phyloP scores from a whole-genome alignment of 53 echinoderm and acorn worm genomes.

The Pentamera pediparva region DNA sequence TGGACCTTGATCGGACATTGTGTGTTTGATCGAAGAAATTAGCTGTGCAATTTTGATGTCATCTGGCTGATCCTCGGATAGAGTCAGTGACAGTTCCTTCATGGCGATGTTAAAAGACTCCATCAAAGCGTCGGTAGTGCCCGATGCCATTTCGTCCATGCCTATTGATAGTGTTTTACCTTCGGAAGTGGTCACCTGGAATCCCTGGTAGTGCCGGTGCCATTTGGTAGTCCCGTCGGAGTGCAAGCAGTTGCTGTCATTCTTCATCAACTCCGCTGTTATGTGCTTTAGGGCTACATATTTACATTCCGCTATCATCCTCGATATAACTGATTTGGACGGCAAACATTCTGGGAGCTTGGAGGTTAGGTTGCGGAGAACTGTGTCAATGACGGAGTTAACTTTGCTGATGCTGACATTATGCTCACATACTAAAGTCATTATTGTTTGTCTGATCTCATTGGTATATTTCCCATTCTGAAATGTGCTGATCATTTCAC shows the following conservation, averaged over 20 bases:
- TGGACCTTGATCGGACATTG: conserved; percentile 49
- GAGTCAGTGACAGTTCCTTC: conserved; percentile 11
- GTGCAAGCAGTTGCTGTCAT: conserved; percentile 30
- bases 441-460: conserved; percentile 45
- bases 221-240: conserved; percentile 49
- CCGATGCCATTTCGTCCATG: conserved; percentile 30
- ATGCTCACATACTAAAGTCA: conserved; percentile 40
- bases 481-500: conserved; percentile 36
- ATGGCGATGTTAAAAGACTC: conserved; percentile 6
- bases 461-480: conserved; percentile 34
- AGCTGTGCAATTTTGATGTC: conserved; percentile 24
- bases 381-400: conserved; percentile 33
- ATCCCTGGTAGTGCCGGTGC: conserved; percentile 48
- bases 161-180: conserved; percentile 41
- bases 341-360: conserved; percentile 37
- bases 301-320: conserved; percentile 35
- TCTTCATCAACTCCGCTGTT: conserved; percentile 15
- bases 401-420: conserved; percentile 47
- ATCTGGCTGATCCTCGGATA: neutral
- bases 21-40: conserved; percentile 35
- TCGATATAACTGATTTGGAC: conserved; percentile 19
- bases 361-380: conserved; percentile 36
- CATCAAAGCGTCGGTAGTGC: neutral
- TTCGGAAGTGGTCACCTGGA: conserved; percentile 31
- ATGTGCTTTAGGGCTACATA: conserved; percentile 45